Evolutionary conservation across 2,797 vertebrate species (phyloP).

Genomic region (Syngnathus rostellatus): DNA sequence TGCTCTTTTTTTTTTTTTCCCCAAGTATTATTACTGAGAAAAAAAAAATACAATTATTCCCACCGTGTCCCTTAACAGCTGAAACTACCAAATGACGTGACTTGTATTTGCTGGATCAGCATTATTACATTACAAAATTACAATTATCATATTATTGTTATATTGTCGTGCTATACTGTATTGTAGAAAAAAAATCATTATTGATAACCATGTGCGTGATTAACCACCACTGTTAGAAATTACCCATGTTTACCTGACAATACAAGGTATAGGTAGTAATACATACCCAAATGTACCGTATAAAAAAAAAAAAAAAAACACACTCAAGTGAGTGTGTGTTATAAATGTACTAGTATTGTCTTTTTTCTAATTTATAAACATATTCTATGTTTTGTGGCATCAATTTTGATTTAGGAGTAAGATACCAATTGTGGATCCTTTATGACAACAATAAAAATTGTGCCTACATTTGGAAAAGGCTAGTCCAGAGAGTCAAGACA

Average conservation of each 20-base stretch:
- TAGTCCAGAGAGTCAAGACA: neutral
- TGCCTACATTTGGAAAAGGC: neutral
- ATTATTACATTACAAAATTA: neutral
- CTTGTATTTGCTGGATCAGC: neutral
- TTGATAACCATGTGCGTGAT: neutral
- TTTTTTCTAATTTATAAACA: too few relatives aligned
- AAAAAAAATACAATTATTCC: neutral
- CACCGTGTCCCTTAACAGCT: constrained; percentile 4
- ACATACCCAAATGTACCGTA: constrained; percentile 32
- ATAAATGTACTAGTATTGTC: neutral
- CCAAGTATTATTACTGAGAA: neutral
- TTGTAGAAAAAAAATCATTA: neutral
- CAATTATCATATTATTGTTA: neutral
- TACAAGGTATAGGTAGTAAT: constrained; percentile 28
- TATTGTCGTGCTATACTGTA: neutral
- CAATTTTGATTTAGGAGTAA: neutral
- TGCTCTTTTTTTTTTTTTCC: neutral
- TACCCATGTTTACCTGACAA: constrained; percentile 13
- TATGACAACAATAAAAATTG: neutral
- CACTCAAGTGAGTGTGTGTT: neutral
- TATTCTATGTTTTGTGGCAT: neutral
- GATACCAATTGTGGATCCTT: neutral
- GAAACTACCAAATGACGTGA: neutral
- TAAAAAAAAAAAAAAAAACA: constrained; percentile 61
- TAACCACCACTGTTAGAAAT: constrained; percentile 1